Percentiles rank a stretch among this genome's conserved stretches.
phyloP scores from a whole-genome alignment of 1,140 invertebrate species.

The Calliopsis andreniformis region DNA sequence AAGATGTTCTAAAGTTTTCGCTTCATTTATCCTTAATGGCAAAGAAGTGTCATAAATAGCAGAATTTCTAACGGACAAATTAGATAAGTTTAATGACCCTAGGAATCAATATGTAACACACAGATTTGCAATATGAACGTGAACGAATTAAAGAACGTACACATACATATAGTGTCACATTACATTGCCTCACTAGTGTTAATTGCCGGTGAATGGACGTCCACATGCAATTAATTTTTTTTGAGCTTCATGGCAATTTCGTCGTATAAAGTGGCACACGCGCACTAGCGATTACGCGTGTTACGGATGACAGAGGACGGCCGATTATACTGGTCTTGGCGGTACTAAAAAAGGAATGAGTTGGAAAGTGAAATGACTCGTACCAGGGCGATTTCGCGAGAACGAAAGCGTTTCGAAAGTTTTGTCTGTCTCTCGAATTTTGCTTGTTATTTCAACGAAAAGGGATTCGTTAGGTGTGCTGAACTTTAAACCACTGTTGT shows the following conservation, averaged over 20 bases:
- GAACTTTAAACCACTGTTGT: too few relatives aligned
- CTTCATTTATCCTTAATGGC: too few relatives aligned
- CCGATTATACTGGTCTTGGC: slow-evolving; percentile 27
- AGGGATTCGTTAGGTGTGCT: too few relatives aligned
- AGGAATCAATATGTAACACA: too few relatives aligned
- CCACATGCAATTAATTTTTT: slow-evolving; percentile 35
- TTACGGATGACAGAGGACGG: slow-evolving; percentile 41
- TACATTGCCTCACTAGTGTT: not conserved
- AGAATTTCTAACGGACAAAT: too few relatives aligned
- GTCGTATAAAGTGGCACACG: not conserved
- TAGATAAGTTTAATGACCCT: too few relatives aligned
- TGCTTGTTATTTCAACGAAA: too few relatives aligned
- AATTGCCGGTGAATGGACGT: slow-evolving; percentile 15
- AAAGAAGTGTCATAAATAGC: too few relatives aligned
- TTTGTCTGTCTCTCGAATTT: not conserved
- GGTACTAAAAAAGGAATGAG: slow-evolving; percentile 42
- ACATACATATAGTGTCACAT: too few relatives aligned
- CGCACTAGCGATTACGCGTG: slow-evolving; percentile 30
- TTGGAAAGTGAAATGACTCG: slow-evolving; percentile 47
- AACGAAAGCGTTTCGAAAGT: slow-evolving; percentile 51
- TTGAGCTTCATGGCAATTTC: slow-evolving; percentile 27
- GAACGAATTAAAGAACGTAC: not conserved
- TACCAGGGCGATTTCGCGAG: slow-evolving; percentile 12
- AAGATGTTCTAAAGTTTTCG: too few relatives aligned
- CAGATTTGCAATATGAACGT: too few relatives aligned